These are phyloP conservation scores for Sebastes matsubarae DNA, from an alignment of 2,797 vertebrate species.

Conservation along the genomic window DNA sequence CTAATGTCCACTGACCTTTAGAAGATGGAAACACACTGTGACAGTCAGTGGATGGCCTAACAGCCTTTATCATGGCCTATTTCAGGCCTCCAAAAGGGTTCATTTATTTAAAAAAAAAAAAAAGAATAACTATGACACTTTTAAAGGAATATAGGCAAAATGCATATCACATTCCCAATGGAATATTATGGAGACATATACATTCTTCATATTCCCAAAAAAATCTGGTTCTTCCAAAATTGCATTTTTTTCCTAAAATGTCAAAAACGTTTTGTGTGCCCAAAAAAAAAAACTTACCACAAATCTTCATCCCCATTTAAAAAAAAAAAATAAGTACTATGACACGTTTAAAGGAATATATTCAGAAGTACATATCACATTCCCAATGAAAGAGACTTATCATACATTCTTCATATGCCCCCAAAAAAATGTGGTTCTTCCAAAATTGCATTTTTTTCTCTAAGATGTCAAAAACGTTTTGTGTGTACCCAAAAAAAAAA, in stretches of 20 bases:
- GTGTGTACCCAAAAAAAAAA: slow-evolving; percentile 21
- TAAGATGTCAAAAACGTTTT: background rate
- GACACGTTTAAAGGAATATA: background rate
- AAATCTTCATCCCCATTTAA: slow-evolving; percentile 83
- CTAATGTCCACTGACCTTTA: slow-evolving; percentile 79
- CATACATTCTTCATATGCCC: background rate
- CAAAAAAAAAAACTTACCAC: slow-evolving; percentile 86
- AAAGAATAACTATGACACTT: background rate
- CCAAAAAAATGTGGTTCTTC: background rate
- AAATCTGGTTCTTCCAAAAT: background rate
- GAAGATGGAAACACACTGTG: slow-evolving; percentile 70
- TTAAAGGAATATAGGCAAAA: background rate
- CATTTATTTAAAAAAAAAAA: background rate
- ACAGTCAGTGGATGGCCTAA: slow-evolving; percentile 54
- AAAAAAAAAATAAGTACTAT: too few species aligned
- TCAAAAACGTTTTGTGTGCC: background rate
- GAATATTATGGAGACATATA: background rate
- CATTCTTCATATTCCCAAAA: background rate
- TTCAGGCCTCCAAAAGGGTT: slow-evolving; percentile 34
- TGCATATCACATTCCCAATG: background rate
- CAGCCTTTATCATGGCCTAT: slow-evolving; percentile 39
- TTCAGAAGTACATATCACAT: background rate
- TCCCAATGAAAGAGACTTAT: background rate
- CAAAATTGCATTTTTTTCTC: background rate
- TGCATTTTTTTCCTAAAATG: background rate